Percentiles rank a stretch among this genome's conserved stretches.
Evolutionary conservation across 2,113 vertebrate species (phyloP).

Genomic region (Pelusios castaneus): DNA sequence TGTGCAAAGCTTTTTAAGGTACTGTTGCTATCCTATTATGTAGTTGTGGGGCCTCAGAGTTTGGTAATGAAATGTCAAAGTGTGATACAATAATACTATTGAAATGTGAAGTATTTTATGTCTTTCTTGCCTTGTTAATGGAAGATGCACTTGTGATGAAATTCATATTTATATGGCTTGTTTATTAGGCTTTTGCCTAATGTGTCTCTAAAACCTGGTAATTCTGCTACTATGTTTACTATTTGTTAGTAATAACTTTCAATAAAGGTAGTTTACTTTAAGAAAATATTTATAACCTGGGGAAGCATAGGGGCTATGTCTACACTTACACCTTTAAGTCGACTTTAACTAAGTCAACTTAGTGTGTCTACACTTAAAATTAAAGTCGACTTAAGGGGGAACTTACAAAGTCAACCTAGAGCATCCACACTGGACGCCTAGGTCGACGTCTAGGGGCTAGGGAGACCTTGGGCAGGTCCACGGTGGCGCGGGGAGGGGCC

Average conservation of each 20-base stretch:
- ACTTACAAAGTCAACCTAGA: too few relatives aligned
- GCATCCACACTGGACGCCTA: too few relatives aligned
- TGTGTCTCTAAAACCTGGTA: background rate
- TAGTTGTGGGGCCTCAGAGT: background rate
- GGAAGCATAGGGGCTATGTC: background rate
- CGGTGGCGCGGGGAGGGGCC: too few relatives aligned
- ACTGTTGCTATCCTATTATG: background rate
- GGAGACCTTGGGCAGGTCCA: too few relatives aligned
- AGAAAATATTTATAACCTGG: background rate
- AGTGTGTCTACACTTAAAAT: too few relatives aligned
- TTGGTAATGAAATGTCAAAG: background rate
- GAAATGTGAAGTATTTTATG: background rate
- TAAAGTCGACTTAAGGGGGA: too few relatives aligned
- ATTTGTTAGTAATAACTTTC: background rate
- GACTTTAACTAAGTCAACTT: too few relatives aligned
- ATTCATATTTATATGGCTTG: accelerated
- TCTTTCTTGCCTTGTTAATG: background rate
- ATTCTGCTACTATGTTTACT: background rate
- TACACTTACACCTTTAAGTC: too few relatives aligned
- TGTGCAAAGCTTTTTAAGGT: background rate
- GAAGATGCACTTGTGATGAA: background rate
- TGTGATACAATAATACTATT: background rate
- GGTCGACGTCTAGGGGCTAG: too few relatives aligned
- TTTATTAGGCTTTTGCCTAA: background rate
- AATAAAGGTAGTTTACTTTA: background rate